Percentiles rank a stretch among this genome's conserved stretches.
phyloP scores from a whole-genome alignment of 2,113 vertebrate species.

The Ondatra zibethicus region DNA sequence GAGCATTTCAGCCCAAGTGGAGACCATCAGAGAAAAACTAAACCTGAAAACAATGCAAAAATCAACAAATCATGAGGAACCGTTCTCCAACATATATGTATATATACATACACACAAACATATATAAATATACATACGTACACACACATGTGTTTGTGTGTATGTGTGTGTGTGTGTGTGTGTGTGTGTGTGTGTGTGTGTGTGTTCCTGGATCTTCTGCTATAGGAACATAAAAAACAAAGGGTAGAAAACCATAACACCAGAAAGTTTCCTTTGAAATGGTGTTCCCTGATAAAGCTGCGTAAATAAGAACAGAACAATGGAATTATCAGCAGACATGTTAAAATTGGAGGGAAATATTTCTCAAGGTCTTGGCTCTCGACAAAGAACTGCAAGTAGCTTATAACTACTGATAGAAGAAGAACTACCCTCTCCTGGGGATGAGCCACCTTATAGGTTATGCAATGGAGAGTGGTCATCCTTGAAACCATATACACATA shows the following conservation, averaged over 20 bases:
- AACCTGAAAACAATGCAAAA: not conserved
- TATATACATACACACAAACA: not conserved
- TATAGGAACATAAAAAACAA: not conserved
- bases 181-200: too few relatives aligned
- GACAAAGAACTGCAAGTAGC: not conserved
- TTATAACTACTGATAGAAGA: not conserved
- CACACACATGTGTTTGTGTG: too few relatives aligned
- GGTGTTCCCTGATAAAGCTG: not conserved
- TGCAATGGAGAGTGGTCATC: not conserved
- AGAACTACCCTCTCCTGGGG: not conserved
- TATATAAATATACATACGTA: not conserved
- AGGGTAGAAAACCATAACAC: not conserved
- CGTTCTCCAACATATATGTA: not conserved
- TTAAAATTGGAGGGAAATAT: not conserved
- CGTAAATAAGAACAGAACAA: not conserved
- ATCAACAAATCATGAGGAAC: not conserved
- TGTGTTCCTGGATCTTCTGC: not conserved
- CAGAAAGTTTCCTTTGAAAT: not conserved
- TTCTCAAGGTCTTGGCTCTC: not conserved
- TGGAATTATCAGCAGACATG: not conserved
- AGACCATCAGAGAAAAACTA: not conserved
- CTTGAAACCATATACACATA: not conserved
- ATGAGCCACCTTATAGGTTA: not conserved
- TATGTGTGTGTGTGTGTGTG: too few relatives aligned
- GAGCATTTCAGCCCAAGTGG: not conserved